Evolutionary conservation across 2,797 vertebrate species (phyloP).

Genomic region (Cyclura pinguis): DNA sequence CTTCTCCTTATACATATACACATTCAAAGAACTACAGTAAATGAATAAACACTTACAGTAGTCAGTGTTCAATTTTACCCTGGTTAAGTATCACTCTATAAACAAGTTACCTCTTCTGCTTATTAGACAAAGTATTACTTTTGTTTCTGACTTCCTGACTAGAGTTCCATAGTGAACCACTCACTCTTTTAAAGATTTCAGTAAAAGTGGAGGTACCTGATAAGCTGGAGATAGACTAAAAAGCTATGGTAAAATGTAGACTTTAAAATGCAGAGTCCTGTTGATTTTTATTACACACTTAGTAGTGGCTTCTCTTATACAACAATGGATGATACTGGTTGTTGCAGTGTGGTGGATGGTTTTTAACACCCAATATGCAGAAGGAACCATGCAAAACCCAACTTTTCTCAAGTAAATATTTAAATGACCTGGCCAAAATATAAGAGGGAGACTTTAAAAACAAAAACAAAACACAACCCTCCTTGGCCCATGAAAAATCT

Average conservation of each 20-base stretch:
- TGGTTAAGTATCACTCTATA: conserved; percentile 12
- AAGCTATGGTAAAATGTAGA: neutral
- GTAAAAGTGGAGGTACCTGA: neutral
- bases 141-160: conserved; percentile 6
- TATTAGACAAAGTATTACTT: neutral
- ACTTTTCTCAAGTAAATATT: conserved; percentile 38
- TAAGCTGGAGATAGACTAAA: conserved; percentile 6
- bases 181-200: neutral
- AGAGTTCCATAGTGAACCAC: neutral
- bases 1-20: neutral
- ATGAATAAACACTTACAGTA: conserved; percentile 9
- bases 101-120: conserved; percentile 6
- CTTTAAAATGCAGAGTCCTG: neutral
- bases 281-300: neutral
- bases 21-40: neutral
- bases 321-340: conserved; percentile 22
- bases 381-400: conserved; percentile 60
- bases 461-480: neutral
- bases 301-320: conserved; percentile 34
- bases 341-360: neutral
- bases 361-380: neutral
- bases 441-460: conserved; percentile 30
- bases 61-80: conserved; percentile 40
- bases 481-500: conserved; percentile 14
- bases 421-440: conserved; percentile 19